Conservation (phyloP, 2,797 vertebrate genomes). For the Pogonophryne albipinna region DNA sequence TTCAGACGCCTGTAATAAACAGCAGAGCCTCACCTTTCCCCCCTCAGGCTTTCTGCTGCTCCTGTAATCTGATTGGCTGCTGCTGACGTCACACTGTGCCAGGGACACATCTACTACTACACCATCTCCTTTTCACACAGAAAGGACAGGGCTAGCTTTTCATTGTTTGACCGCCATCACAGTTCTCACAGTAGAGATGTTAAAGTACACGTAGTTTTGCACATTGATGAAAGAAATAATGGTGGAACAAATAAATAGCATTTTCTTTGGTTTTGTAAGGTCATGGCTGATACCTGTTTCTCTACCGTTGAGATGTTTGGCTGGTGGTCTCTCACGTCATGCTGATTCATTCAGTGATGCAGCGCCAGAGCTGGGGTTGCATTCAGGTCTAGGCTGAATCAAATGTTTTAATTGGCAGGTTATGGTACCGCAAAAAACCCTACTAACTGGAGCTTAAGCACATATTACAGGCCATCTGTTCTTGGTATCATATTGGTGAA, state of each 20-base stretch:
- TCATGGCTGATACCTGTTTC: too few relatives aligned
- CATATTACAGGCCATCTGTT: background rate
- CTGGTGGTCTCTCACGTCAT: too few relatives aligned
- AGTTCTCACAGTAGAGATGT: background rate
- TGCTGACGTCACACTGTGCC: constrained; percentile 34
- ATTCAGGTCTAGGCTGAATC: background rate
- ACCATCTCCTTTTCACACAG: background rate
- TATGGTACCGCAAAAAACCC: background rate
- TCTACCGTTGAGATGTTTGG: too few relatives aligned
- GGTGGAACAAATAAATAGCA: too few relatives aligned
- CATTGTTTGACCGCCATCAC: background rate
- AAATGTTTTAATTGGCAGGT: background rate
- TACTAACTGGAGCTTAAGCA: constrained; percentile 1
- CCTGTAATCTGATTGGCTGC: constrained; percentile 64
- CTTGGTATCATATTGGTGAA: background rate
- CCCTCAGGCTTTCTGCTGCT: constrained; percentile 33
- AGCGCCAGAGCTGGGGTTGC: background rate
- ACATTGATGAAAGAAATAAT: too few relatives aligned
- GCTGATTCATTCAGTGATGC: background rate
- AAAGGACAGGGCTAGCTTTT: background rate
- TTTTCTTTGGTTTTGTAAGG: too few relatives aligned
- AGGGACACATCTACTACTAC: constrained; percentile 1
- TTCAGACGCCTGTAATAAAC: constrained; percentile 54
- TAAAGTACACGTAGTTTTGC: too few relatives aligned
- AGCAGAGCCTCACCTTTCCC: constrained; percentile 30